phyloP scores from a whole-genome alignment of 2,113 vertebrate genomes.

The Rhea pennata region DNA sequence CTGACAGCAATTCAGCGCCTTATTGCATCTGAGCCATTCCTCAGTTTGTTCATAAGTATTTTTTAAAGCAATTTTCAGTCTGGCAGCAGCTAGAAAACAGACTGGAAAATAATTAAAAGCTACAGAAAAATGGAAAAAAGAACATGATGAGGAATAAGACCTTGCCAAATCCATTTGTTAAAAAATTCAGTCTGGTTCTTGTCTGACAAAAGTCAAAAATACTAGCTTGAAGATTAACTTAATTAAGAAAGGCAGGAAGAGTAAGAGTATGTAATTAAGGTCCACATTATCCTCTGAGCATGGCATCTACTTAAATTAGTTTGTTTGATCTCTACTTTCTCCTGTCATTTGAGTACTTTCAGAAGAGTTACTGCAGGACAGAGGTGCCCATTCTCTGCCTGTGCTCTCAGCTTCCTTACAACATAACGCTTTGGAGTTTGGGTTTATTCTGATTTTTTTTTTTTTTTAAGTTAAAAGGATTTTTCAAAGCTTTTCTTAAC shows the following conservation, averaged over 20 bases:
- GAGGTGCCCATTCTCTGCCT: neutral
- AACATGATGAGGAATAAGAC: neutral
- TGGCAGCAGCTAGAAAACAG: neutral
- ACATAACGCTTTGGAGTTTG: neutral
- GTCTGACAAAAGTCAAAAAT: constrained; percentile 36
- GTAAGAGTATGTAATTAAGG: constrained; percentile 34
- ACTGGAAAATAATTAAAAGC: constrained; percentile 19
- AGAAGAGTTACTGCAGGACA: constrained; percentile 26
- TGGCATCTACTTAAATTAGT: constrained; percentile 42
- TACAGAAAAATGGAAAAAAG: neutral
- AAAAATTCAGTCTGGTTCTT: constrained; percentile 18
- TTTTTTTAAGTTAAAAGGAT: neutral
- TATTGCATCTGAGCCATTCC: neutral
- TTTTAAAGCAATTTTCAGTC: constrained; percentile 7
- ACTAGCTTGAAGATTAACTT: constrained; percentile 24
- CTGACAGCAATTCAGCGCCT: neutral
- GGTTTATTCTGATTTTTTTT: neutral
- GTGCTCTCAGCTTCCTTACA: neutral
- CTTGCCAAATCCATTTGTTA: neutral
- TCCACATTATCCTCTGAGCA: constrained; percentile 13
- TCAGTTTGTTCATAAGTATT: neutral
- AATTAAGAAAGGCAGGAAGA: constrained; percentile 1
- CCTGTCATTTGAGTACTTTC: constrained; percentile 39
- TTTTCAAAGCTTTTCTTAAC: neutral
- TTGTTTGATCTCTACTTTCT: constrained; percentile 48